Evolutionary conservation across 1,140 invertebrate species (phyloP), one percentile per base, ranked within the genome.

Genomic region (Apolygus lucorum): DNA sequence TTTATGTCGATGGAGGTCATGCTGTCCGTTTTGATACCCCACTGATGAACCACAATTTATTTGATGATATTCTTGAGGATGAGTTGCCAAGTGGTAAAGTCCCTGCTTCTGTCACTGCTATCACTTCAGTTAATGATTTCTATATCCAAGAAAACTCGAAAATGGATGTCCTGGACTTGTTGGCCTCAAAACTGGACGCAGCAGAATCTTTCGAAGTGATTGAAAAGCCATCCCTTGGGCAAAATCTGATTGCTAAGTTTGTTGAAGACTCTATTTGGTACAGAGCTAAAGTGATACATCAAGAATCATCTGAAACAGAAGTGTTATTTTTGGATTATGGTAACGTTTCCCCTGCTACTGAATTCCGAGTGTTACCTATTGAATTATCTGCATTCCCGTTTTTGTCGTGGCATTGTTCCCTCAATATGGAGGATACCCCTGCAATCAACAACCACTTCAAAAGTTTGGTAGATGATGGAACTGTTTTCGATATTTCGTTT

Each of bases 191-290:
- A 71, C 77, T 74, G 24, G 25, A 27, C 11, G 63, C 27, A 52
- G 66, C 29, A 14, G 69, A 68, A 52, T n/a, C 42, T 27, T 62
- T 71, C 2, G 49, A 24, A 29, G 8, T n/a, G 63, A 1, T 8
- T 42, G 17, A 54, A 52, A 49, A 14, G 11, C 14, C n/a, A 62
- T 24, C 22, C 52, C 24, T 69, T 28, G 85, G 83, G 0, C 77
- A 81, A 0, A n/a, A 87, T 0, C 87, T 86, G 72, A 84, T 84
- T 22, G 87, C 86, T n/a, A 82, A 85, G 70, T 89, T 84, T 75
- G 78, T 81, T 0, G 84, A 87, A 24, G 87, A 88, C 72, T 79
- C 81, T 24, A 77, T 81, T 13, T 90, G 84, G 82, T 90, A 90
- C 71, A 80, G 88, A 65, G 86, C 85, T 0, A 82, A 87, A 75